Conservation (phyloP, 2,113 vertebrate genomes). For the Hucho hucho region DNA sequence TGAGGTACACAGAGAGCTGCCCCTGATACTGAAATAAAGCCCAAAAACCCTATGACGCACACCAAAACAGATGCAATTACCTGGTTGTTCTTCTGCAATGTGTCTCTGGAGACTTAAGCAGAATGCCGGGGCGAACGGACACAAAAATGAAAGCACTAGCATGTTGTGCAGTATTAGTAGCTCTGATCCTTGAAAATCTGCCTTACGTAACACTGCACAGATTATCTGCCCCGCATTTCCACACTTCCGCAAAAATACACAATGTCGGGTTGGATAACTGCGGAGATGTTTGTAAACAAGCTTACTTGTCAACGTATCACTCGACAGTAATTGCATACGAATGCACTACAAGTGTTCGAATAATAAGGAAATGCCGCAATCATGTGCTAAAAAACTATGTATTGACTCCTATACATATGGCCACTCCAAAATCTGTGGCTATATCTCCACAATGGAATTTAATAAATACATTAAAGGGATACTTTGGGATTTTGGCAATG, state of each 20-base stretch:
- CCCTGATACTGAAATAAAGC: no score
- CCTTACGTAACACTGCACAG: constrained; percentile 15
- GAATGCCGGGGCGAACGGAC: not conserved
- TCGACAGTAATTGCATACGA: not conserved
- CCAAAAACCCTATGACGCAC: not conserved
- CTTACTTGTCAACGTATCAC: not conserved
- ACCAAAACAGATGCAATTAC: constrained; percentile 3
- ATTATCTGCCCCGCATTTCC: not conserved
- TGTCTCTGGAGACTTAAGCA: not conserved
- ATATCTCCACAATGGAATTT: no score
- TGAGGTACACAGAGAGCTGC: no score
- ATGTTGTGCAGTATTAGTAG: constrained; percentile 11
- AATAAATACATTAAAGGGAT: no score
- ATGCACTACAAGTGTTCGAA: not conserved
- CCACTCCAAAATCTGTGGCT: no score
- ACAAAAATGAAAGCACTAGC: constrained; percentile 18
- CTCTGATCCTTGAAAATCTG: constrained; percentile 23
- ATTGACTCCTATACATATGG: no score
- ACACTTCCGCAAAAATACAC: not conserved
- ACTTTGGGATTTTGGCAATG: no score
- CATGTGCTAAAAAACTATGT: no score
- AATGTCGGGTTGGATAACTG: not conserved
- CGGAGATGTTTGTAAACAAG: not conserved
- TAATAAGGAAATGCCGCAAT: not conserved
- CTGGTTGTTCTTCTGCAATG: not conserved